Evolutionary conservation across 2,888 invertebrate genomes (phyloP).

Genomic region (Lasioglossum figueresi): DNA sequence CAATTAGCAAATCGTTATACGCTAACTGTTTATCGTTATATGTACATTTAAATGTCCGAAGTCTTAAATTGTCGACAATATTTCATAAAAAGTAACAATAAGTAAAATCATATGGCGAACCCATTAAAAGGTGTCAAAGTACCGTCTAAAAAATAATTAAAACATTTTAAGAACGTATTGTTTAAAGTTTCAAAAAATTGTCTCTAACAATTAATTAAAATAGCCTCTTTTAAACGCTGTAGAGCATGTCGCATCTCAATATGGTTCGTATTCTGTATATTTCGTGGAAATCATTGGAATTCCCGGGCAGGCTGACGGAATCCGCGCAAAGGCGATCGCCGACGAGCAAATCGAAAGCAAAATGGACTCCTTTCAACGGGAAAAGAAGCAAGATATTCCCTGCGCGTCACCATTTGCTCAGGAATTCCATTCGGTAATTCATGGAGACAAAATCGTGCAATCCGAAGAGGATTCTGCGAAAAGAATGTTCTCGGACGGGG

Average conservation of each 20-base stretch:
- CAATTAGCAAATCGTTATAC: not conserved
- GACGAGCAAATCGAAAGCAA: conserved; percentile 58
- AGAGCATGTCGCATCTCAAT: not conserved
- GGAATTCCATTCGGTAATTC: conserved; percentile 69
- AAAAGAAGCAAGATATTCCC: conserved; percentile 65
- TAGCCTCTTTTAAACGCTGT: not conserved
- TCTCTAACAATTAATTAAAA: not conserved
- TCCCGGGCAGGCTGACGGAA: conserved; percentile 46
- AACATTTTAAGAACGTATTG: not conserved
- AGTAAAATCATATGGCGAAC: not conserved
- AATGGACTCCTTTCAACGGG: conserved; percentile 21
- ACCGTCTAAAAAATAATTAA: not conserved
- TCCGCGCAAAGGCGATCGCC: conserved; percentile 52
- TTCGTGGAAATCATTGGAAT: conserved; percentile 55
- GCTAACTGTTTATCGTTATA: not conserved
- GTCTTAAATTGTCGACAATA: too few species aligned
- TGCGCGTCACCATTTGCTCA: conserved; percentile 59
- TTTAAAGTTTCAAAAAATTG: not conserved
- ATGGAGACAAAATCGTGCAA: conserved; percentile 62
- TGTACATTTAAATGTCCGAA: not conserved
- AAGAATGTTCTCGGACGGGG: conserved; percentile 9
- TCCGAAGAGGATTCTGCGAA: conserved; percentile 58
- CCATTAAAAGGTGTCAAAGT: not conserved
- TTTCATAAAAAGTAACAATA: not conserved
- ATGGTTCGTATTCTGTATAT: not conserved